These are phyloP conservation scores for Helicolenus hilgendorfi DNA, from an alignment of 2,797 vertebrate species.

Conservation along the genomic window DNA sequence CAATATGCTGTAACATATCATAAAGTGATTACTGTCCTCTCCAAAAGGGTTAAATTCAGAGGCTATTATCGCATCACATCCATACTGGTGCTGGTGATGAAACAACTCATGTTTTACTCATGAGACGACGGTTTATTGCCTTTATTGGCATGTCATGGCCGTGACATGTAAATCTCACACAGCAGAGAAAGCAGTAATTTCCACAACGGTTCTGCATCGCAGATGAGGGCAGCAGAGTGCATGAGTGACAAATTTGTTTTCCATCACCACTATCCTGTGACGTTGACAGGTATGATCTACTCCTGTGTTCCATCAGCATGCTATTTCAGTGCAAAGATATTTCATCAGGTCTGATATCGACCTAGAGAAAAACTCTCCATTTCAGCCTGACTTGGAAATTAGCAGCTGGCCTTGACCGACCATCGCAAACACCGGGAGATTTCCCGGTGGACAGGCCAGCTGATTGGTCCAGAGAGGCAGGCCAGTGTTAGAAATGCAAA, in stretches of 20 bases:
- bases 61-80: not conserved
- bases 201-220: not conserved
- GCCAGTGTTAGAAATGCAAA: not conserved
- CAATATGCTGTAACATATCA: constrained; percentile 1
- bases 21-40: not conserved
- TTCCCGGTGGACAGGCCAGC: too few species aligned
- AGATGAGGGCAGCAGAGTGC: not conserved
- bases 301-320: not conserved
- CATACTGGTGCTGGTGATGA: not conserved
- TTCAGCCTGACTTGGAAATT: constrained; percentile 27
- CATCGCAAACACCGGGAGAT: too few species aligned
- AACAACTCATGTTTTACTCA: constrained; percentile 6
- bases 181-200: constrained; percentile 15
- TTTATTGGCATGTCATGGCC: not conserved
- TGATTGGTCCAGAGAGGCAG: not conserved
- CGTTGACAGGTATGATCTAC: not conserved
- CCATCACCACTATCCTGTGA: not conserved
- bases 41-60: constrained; percentile 3
- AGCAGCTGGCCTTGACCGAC: not conserved
- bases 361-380: not conserved
- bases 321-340: not conserved
- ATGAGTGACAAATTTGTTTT: not conserved
- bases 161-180: constrained; percentile 43
- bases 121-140: not conserved
- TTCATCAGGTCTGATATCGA: not conserved